A percentile compares a stretch with the other conserved stretches of the same genome.
phyloP scores from a whole-genome alignment of 2,113 vertebrate species.

The Neotragus pygmaeus region DNA sequence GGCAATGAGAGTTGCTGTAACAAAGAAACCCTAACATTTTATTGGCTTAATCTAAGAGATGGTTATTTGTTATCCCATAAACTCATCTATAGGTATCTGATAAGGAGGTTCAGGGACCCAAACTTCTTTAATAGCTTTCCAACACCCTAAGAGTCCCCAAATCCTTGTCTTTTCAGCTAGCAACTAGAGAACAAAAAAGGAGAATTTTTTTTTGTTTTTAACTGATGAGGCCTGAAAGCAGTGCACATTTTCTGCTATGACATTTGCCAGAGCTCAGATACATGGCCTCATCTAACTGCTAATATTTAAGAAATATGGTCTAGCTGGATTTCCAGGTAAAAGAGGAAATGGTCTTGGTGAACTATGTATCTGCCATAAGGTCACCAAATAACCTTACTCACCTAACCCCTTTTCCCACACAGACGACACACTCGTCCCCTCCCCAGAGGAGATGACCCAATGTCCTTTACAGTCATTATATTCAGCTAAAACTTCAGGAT shows the following conservation, averaged over 20 bases:
- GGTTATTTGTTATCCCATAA: neutral
- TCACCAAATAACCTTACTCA: neutral
- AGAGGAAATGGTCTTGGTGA: neutral
- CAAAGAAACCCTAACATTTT: neutral
- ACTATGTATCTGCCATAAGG: neutral
- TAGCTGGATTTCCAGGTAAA: neutral
- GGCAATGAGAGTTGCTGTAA: neutral
- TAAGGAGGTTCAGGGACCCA: neutral
- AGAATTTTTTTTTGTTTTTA: neutral
- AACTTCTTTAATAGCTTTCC: neutral
- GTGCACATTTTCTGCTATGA: neutral
- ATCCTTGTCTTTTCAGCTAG: neutral
- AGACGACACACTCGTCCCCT: neutral
- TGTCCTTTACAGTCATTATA: neutral
- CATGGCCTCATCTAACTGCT: neutral
- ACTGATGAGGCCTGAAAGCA: neutral
- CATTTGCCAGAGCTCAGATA: neutral
- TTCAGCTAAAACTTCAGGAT: neutral
- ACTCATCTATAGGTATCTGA: neutral
- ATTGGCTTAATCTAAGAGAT: neutral
- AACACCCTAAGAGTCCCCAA: neutral
- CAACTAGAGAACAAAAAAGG: neutral
- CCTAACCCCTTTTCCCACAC: neutral
- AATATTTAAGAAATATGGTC: neutral
- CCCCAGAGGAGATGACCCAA: neutral